Evolutionary conservation across 2,888 invertebrate genomes (phyloP).

Genomic region (Busseola fusca): DNA sequence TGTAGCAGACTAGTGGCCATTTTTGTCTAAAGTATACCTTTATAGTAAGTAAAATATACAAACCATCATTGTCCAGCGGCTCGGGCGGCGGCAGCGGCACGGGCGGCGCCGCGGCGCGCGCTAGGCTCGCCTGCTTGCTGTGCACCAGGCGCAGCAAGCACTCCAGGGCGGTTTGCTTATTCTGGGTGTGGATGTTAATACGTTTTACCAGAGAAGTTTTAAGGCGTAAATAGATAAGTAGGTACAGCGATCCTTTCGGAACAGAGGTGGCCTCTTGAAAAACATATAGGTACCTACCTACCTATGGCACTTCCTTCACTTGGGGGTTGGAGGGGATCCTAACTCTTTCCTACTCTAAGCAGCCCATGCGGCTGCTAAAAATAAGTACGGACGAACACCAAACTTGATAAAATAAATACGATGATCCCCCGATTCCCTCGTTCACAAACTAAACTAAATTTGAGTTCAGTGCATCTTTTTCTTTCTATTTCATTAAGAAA

Average conservation of each 20-base stretch:
- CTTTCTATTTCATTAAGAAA: no score
- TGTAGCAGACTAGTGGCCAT: not conserved
- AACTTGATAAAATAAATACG: no score
- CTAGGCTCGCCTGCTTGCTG: slow-evolving; percentile 68
- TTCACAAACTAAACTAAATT: no score
- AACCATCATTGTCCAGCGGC: slow-evolving; percentile 69
- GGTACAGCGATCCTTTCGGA: not conserved
- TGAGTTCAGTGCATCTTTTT: no score
- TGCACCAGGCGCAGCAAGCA: slow-evolving; percentile 79
- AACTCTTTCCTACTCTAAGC: not conserved
- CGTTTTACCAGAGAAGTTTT: not conserved
- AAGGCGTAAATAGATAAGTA: not conserved
- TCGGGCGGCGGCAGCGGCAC: slow-evolving; percentile 76
- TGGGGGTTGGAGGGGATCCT: not conserved
- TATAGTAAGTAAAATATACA: not conserved
- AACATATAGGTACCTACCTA: no score
- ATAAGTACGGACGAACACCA: not conserved
- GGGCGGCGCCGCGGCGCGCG: slow-evolving; percentile 60
- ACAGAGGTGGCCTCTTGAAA: no score
- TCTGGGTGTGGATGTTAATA: slow-evolving; percentile 53
- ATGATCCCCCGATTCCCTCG: no score
- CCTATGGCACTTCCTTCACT: no score
- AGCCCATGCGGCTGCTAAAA: not conserved
- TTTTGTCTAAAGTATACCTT: not conserved
- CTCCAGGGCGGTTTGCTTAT: slow-evolving; percentile 80